Base-by-base conservation (phyloP, 2,113 vertebrate species). In the Orycteropus afer region DNA sequence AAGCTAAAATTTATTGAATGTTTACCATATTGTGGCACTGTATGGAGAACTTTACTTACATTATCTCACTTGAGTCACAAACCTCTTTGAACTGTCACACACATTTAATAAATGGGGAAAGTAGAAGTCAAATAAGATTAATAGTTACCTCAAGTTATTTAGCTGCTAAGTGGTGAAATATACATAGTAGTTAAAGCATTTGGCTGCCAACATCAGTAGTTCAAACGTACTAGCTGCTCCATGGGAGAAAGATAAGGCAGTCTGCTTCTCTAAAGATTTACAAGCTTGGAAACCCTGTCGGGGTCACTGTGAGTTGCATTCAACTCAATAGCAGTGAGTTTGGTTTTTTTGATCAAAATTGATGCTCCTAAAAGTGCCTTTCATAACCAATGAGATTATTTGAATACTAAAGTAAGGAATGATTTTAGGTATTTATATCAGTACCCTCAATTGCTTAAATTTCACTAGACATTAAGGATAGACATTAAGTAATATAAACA, bases 41-140 rank as follows among this genome's bases (percentile, higher is more conserved):
- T 51, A 40, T 25, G 89, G 45, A 83, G 69, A 61, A 77, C 34
- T 59, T 65, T 89, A 37, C 27, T 73, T 29, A 49, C 1, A 67
- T 53, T 55, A 32, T 77, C 42, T 71, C n/a, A 80, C 74, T 90
- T 84, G 81, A 83, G 40, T 79, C 5, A 74, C 34, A 63, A 0
- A 51, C 9, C 5, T 91, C 23, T 79, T 2, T 93, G 7, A 76
- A 13, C 18, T 78, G 3, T n/a, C 37, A 82, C 76, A 5, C 29
- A 87, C 57, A 87, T 80, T 90, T 91, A 95, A 63, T 81, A 78
- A 59, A 13, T 95, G 34, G 37, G 51, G 42, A 67, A 96, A 18
- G 5, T 86, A n/a, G 32, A 91, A 13, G 0, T 8, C 14, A 69
- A 32, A 55, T 86, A 71, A 83, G 65, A 82, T 89, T 40, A 74